These are phyloP conservation scores for Monoplex corrugatus DNA, from an alignment of 2,888 invertebrate genomes.

Conservation along the genomic window DNA sequence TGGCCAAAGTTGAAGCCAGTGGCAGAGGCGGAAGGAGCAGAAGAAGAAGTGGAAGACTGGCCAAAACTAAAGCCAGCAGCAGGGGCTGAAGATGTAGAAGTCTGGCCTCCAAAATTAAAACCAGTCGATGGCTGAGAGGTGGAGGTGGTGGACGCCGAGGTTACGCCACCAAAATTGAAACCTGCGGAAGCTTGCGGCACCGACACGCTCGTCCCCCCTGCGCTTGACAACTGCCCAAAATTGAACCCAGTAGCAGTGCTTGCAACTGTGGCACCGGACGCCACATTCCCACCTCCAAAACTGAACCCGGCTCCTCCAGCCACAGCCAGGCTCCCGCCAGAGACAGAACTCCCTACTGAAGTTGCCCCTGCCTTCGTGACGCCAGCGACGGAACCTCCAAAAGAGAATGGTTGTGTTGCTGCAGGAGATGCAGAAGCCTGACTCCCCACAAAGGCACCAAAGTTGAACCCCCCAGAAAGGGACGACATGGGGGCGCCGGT, in stretches of 20 bases:
- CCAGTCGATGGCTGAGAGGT: neutral
- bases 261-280: too few relatives aligned
- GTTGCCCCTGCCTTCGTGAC: neutral
- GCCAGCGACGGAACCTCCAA: neutral
- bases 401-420: neutral
- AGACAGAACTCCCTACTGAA: neutral
- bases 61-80: conserved; percentile 27
- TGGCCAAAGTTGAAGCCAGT: neutral
- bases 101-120: neutral
- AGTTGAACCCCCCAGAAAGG: neutral
- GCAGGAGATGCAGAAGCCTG: neutral
- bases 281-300: neutral
- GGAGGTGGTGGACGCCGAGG: neutral
- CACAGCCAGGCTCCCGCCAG: neutral
- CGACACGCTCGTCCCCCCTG: neutral
- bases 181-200: neutral
- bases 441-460: neutral
- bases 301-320: neutral
- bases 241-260: neutral
- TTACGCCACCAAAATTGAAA: neutral
- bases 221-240: neutral
- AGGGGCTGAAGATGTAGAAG: neutral
- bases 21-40: neutral
- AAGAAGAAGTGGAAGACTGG: too few relatives aligned
- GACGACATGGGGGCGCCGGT: neutral